Conservation (phyloP, 2,888 invertebrate genomes). For the Pseudeuparius sepicola region DNA sequence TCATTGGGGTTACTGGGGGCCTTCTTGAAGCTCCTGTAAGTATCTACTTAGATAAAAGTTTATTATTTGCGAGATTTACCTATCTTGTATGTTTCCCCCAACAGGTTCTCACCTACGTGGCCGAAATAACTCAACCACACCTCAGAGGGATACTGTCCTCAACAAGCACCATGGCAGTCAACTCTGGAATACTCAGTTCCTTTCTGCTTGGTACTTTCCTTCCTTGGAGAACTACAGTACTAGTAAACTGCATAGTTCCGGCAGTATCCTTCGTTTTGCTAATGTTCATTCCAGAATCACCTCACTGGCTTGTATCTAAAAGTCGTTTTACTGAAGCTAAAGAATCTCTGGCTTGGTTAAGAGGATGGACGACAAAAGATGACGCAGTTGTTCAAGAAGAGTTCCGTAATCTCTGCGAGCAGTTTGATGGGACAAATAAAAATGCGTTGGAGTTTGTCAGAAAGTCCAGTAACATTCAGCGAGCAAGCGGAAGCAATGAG, state of each 20-base stretch:
- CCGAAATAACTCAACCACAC: constrained; percentile 71
- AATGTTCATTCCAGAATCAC: constrained; percentile 68
- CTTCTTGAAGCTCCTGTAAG: constrained; percentile 70
- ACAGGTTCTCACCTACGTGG: constrained; percentile 70
- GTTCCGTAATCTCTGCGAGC: constrained; percentile 39
- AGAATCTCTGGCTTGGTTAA: constrained; percentile 63
- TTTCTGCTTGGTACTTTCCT: constrained; percentile 65
- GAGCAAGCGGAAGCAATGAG: constrained; percentile 36
- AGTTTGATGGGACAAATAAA: constrained; percentile 24
- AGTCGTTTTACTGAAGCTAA: constrained; percentile 55
- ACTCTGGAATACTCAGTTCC: constrained; percentile 65
- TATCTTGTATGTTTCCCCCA: too few species aligned
- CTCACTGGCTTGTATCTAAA: constrained; percentile 65
- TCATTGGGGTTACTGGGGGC: constrained; percentile 69
- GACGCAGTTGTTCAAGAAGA: constrained; percentile 54
- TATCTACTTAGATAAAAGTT: too few species aligned
- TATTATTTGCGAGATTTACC: too few species aligned
- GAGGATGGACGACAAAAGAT: constrained; percentile 60
- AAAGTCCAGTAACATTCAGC: not conserved
- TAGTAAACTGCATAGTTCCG: constrained; percentile 55
- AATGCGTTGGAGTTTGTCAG: constrained; percentile 3
- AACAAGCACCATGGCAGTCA: constrained; percentile 63
- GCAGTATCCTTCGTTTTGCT: constrained; percentile 52
- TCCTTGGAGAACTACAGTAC: constrained; percentile 60
- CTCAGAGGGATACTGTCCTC: constrained; percentile 63